Evolutionary conservation across 2,888 invertebrate species (phyloP).

Genomic region (Andricus quercusramuli): DNA sequence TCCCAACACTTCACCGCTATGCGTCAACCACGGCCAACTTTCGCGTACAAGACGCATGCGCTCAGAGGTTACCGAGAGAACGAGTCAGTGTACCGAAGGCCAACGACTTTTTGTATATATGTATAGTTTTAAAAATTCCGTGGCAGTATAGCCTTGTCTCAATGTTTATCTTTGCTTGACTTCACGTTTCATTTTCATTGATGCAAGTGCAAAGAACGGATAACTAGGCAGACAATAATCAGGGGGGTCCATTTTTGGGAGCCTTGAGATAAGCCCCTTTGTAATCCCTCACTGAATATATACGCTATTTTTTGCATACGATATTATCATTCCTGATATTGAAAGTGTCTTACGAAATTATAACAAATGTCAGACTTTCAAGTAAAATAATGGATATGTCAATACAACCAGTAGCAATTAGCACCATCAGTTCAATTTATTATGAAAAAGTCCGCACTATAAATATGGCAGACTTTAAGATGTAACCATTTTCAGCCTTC

Average conservation of each 20-base stretch:
- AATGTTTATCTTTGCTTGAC: conserved; percentile 1
- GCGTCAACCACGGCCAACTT: not conserved
- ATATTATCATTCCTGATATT: too few relatives aligned
- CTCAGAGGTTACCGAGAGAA: conserved; percentile 18
- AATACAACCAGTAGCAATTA: too few relatives aligned
- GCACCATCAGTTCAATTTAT: too few relatives aligned
- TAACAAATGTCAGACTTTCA: too few relatives aligned
- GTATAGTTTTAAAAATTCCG: conserved; percentile 33
- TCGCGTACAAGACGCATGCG: conserved; percentile 18
- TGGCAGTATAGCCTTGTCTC: conserved; percentile 7
- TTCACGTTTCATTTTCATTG: not conserved
- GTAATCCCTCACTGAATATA: not conserved
- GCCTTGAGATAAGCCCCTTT: not conserved
- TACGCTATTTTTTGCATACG: too few relatives aligned
- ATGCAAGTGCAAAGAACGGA: not conserved
- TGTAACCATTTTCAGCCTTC: too few relatives aligned
- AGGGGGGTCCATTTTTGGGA: not conserved
- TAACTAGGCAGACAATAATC: not conserved
- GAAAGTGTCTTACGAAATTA: too few relatives aligned
- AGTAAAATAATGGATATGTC: too few relatives aligned
- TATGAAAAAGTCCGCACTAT: too few relatives aligned
- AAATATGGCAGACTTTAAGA: too few relatives aligned
- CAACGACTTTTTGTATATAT: conserved; percentile 34
- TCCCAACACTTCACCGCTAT: not conserved
- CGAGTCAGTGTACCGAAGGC: conserved; percentile 35